phyloP scores from a whole-genome alignment of 2,113 vertebrate genomes.

The Pluvianellus socialis region DNA sequence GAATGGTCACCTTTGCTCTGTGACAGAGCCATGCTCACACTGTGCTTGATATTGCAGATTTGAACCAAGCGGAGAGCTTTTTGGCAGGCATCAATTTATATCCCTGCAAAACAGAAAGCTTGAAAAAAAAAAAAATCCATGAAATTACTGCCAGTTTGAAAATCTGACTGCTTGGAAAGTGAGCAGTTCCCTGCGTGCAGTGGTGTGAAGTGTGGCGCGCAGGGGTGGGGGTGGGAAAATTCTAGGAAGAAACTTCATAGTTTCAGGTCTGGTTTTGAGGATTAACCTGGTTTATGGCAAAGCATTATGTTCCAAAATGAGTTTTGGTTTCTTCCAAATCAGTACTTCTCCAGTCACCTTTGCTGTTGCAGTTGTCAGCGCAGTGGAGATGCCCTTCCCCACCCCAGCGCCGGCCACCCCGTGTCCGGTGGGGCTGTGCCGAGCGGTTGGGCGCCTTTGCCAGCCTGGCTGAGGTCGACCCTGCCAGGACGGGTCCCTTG shows the following conservation, averaged over 20 bases:
- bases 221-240: neutral
- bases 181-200: neutral
- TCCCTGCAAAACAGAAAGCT: neutral
- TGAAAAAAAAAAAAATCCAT: neutral
- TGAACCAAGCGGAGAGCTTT: neutral
- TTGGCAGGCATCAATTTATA: neutral
- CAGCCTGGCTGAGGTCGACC: neutral
- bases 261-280: neutral
- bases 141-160: neutral
- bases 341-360: neutral
- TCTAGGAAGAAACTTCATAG: neutral
- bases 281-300: neutral
- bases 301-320: neutral
- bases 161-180: neutral
- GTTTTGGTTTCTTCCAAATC: neutral
- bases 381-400: neutral
- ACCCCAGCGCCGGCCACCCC: accelerated
- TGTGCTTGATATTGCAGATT: neutral
- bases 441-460: accelerated
- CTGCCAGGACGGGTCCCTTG: too few species aligned
- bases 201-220: neutral
- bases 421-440: neutral
- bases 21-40: neutral
- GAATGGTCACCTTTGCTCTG: neutral
- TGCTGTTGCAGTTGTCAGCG: neutral